phyloP scores from a whole-genome alignment of 2,113 vertebrate species.

The pig (Sus scrofa) region DNA sequence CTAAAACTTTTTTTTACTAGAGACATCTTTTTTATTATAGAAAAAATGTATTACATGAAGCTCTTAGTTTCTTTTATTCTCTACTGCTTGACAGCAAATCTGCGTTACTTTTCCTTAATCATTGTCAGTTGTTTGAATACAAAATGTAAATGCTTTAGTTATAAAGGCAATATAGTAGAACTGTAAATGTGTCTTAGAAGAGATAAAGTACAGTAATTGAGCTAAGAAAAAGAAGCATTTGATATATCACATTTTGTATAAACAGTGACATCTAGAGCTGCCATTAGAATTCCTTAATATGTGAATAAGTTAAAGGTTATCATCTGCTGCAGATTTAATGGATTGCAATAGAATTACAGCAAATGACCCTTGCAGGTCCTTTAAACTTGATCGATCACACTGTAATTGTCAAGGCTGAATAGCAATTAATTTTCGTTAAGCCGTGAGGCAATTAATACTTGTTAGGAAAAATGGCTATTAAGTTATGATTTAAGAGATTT shows the following conservation, averaged over 20 bases:
- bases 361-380: conserved; percentile 86
- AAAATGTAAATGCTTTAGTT: neutral
- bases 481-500: conserved; percentile 79
- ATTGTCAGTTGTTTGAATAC: neutral
- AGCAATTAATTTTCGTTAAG: conserved; percentile 90
- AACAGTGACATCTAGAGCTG: conserved; percentile 83
- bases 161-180: neutral
- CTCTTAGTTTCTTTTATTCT: neutral
- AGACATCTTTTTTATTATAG: neutral
- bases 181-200: neutral
- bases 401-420: conserved; percentile 84
- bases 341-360: conserved; percentile 86
- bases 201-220: conserved; percentile 54
- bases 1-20: neutral
- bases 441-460: conserved; percentile 85
- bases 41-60: neutral
- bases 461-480: conserved; percentile 80
- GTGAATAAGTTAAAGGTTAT: conserved; percentile 86
- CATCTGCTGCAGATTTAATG: conserved; percentile 86
- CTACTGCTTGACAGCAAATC: neutral
- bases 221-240: conserved; percentile 75
- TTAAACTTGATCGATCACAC: conserved; percentile 88
- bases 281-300: conserved; percentile 85
- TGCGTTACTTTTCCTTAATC: neutral
- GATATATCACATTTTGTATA: conserved; percentile 86